A percentile compares a stretch with the other conserved stretches of the same genome.
Conservation (phyloP, 37 sponge, comb jelly and placozoan species). For the Diacarnus erythraeanus region DNA sequence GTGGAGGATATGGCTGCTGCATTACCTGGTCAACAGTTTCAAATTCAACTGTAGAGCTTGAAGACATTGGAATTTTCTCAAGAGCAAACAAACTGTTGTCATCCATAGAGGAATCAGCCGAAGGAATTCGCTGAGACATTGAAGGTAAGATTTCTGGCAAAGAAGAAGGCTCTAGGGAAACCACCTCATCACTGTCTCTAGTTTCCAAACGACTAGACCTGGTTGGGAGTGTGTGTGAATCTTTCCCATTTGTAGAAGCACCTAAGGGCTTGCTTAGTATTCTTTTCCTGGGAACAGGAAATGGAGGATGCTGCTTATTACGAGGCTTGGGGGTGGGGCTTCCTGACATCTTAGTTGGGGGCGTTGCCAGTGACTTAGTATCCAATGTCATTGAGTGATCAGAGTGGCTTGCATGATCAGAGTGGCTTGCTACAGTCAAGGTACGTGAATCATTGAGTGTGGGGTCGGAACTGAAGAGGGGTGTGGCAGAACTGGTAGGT, state of each 20-base stretch:
- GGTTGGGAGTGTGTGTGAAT: neutral
- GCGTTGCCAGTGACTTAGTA: neutral
- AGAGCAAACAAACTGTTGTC: neutral
- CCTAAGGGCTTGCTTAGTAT: neutral
- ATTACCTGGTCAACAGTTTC: neutral
- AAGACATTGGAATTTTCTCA: conserved; percentile 35
- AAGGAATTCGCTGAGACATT: neutral
- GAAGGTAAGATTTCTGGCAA: neutral
- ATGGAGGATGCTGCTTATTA: neutral
- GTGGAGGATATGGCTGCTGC: no score
- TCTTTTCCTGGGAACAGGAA: neutral
- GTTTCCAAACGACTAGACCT: neutral
- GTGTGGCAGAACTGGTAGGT: no score
- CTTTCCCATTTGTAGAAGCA: neutral
- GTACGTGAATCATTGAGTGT: no score
- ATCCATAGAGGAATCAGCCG: neutral
- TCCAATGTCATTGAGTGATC: no score
- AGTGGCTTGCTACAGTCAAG: no score
- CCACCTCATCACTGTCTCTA: neutral
- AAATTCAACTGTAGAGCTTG: neutral
- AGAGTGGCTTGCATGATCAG: no score
- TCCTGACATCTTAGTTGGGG: neutral
- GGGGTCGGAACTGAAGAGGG: no score
- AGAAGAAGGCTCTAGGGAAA: neutral
- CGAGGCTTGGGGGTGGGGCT: neutral